Percentiles rank a stretch among this genome's conserved stretches.
Conservation (phyloP, 2,113 vertebrate species). For the Microcebus tavaratra region DNA sequence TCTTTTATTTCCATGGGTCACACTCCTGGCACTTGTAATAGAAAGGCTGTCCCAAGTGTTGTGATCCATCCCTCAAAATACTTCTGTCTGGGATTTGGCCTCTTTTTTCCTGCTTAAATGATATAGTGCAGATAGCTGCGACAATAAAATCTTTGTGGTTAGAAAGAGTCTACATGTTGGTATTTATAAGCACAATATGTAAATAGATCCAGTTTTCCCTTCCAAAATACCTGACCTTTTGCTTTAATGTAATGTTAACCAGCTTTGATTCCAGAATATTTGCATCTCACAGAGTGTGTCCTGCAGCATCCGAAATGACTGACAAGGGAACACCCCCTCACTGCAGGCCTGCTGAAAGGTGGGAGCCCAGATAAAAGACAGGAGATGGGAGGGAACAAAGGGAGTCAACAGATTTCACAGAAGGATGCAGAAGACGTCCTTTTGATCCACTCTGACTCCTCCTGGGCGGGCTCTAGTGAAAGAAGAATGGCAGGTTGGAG, state of each 20-base stretch:
- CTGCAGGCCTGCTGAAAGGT: neutral
- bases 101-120: neutral
- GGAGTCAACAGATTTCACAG: no score
- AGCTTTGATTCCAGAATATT: neutral
- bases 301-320: neutral
- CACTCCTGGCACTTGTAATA: neutral
- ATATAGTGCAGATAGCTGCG: neutral
- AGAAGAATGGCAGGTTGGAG: neutral
- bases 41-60: neutral
- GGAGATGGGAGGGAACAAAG: neutral
- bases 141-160: neutral
- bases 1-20: neutral
- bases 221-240: neutral
- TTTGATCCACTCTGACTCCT: neutral
- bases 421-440: neutral
- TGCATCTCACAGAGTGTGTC: neutral
- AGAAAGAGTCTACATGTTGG: neutral
- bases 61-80: neutral
- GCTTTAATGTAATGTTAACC: neutral
- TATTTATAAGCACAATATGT: neutral
- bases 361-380: neutral
- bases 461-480: neutral
- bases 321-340: neutral
- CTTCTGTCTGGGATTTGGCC: neutral
- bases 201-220: neutral